Evolutionary conservation across 2,113 vertebrate species (phyloP), one percentile per base, ranked within the genome.

Genomic region (Cyprinodon tularosa): DNA sequence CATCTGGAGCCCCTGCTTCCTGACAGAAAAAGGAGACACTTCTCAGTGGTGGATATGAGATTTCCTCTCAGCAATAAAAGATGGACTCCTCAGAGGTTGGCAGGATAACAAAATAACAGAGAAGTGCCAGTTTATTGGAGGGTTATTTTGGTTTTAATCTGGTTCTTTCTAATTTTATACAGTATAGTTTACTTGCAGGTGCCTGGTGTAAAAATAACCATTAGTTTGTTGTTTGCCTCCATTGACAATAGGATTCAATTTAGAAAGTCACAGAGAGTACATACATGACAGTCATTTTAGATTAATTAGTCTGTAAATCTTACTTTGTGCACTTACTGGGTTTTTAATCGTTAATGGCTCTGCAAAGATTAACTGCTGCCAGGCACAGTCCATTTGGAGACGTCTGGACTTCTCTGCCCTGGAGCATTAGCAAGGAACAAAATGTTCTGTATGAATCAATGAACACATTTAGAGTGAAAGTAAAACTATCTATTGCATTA

Each of bases 241-340:
- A 57, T 29, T 62, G 42, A 14, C 59, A 47, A 13, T 6, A 66
- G 66, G 76, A 82, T 82, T 62, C 44, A 14, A 80, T 42, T 77
- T 37, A 48, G 42, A 64, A 62, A 70, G 45, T 73, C 66, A 75
- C 22, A 20, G 65, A 12, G 44, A 45, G 15, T 39, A 48, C 61
- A 47, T 74, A 29, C 42, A 38, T 42, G 38, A 42, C 39, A 57
- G 29, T 74, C 29, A n/a, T 11, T 60, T 7, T 8, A 42, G 62
- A 11, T 59, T 17, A 57, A 36, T 29, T 38, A 61, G 42, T 68
- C 39, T 13, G 53, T 45, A 22, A 57, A 57, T 57, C 50, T 57
- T 7, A 60, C 17, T 14, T 66, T 47, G 37, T 57, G 50, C 50
- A 20, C 47, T 68, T 15, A 70, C 63, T 72, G 59, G 42, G 8